These are phyloP conservation scores for Cydia splendana DNA, from an alignment of 1,140 invertebrate species.

Conservation along the genomic window DNA sequence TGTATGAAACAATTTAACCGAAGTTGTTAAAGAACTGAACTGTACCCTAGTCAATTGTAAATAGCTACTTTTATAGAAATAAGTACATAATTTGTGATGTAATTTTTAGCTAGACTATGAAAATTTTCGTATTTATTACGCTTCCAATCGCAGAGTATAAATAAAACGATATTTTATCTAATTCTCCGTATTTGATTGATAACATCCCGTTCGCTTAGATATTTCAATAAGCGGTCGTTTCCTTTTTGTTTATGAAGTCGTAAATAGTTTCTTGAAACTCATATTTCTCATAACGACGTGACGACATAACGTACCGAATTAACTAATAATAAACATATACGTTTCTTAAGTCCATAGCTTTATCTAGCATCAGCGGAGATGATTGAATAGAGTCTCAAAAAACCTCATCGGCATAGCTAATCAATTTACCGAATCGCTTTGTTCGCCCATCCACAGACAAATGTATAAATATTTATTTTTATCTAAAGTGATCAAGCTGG, in stretches of 20 bases:
- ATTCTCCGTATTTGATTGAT: constrained; percentile 57
- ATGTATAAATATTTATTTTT: constrained; percentile 79
- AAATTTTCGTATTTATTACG: constrained; percentile 79
- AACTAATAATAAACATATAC: constrained; percentile 30
- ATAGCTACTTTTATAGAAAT: constrained; percentile 58
- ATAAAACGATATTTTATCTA: constrained; percentile 79
- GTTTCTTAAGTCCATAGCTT: constrained; percentile 12
- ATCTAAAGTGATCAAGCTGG: constrained; percentile 77
- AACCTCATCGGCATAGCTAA: constrained; percentile 62
- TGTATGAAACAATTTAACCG: constrained; percentile 42
- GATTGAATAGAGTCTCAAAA: constrained; percentile 53
- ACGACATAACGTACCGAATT: constrained; percentile 17
- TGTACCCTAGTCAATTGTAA: constrained; percentile 79
- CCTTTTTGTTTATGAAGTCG: constrained; percentile 2
- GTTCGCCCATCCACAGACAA: constrained; percentile 72
- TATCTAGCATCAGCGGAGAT: constrained; percentile 49
- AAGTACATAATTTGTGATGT: constrained; percentile 78
- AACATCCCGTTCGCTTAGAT: constrained; percentile 35
- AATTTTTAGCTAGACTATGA: constrained; percentile 74
- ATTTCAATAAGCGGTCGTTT: constrained; percentile 33
- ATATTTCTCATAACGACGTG: constrained; percentile 9
- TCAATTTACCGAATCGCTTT: constrained; percentile 75
- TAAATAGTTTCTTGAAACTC: background rate
- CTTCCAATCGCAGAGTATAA: constrained; percentile 77
- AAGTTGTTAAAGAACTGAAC: constrained; percentile 74